Conservation (phyloP, 2,113 vertebrate species). For the Anolis carolinensis region DNA sequence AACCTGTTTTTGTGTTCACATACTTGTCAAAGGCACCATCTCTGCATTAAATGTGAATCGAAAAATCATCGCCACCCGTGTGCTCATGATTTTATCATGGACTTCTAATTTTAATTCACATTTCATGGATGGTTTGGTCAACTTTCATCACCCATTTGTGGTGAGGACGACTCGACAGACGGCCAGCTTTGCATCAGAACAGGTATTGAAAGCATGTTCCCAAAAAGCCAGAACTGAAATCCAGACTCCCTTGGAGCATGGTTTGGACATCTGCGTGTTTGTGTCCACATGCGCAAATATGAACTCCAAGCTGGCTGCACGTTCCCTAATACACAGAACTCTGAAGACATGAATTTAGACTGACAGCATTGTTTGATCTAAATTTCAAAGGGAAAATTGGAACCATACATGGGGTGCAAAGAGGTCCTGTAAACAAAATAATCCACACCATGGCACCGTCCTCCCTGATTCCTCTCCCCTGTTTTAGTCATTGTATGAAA, state of each 20-base stretch:
- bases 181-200: no score
- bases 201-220: neutral
- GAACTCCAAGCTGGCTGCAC: neutral
- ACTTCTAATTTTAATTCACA: neutral
- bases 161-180: neutral
- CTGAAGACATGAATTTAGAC: neutral
- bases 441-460: neutral
- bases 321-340: neutral
- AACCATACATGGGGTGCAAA: slow-evolving; percentile 19
- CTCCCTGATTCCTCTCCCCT: neutral
- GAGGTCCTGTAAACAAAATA: slow-evolving; percentile 21
- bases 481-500: neutral
- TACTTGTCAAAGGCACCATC: neutral
- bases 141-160: neutral
- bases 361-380: slow-evolving; percentile 34
- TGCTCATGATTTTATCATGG: neutral
- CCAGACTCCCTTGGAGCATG: neutral
- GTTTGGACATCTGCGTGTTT: neutral
- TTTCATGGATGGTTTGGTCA: neutral
- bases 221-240: neutral
- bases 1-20: neutral
- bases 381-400: slow-evolving; percentile 48
- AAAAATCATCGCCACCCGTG: neutral
- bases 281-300: neutral
- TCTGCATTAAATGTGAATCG: neutral